Conservation (phyloP, 2,797 vertebrate species). For the Pantherophis alleghaniensis region DNA sequence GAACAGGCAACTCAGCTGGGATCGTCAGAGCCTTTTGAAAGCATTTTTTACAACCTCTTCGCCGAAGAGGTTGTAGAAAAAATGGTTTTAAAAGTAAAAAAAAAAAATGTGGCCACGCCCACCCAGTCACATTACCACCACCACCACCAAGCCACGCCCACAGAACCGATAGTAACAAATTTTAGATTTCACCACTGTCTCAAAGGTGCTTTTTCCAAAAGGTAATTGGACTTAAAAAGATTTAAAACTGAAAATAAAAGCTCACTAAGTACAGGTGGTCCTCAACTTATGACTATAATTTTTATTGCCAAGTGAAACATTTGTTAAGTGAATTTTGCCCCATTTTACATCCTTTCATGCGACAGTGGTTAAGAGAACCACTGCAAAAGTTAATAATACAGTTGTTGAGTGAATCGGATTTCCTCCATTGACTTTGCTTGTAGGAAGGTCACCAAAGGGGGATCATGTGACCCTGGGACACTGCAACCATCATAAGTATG, state of each 20-base stretch:
- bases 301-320: background rate
- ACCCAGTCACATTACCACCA: too few species aligned
- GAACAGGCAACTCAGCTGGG: too few species aligned
- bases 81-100: too few species aligned
- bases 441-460: background rate
- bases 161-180: too few species aligned
- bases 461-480: background rate
- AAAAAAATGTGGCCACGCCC: too few species aligned
- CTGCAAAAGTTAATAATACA: background rate
- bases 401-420: background rate
- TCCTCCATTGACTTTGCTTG: background rate
- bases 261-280: background rate
- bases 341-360: background rate
- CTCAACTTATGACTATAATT: background rate
- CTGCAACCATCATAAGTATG: too few species aligned
- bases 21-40: too few species aligned
- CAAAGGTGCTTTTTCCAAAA: background rate
- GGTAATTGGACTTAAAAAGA: background rate
- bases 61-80: too few species aligned
- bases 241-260: background rate
- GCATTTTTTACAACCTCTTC: too few species aligned
- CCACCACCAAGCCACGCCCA: too few species aligned
- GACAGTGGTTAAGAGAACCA: background rate
- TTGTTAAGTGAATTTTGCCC: background rate
- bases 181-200: background rate